Base-by-base conservation (phyloP, 35 echinoderm and acorn worm species). In the Acanthaster planci region DNA sequence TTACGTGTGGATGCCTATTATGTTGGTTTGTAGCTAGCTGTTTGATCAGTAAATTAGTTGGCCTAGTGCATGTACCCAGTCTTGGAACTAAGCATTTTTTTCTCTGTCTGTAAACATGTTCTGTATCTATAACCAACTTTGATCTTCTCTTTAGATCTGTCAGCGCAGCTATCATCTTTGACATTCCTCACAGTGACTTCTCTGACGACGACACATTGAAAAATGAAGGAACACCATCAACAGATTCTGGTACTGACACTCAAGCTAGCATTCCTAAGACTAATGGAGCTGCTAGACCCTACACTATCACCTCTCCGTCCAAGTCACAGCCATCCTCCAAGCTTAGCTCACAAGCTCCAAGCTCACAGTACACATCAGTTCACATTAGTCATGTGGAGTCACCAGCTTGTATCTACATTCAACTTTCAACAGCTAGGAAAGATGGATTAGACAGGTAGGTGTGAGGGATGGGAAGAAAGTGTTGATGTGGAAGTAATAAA, bases 321-420 rank as follows among this genome's bases (percentile, higher is more conserved):
- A n/a, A 18, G 10, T 8, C 56, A n/a, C 40, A 32, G 17, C 32
- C 16, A 38, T 2, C 88, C 47, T 31, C 35, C 55, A 59, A 47
- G 40, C 76, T 86, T 23, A 31, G 55, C 7, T 89, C 77, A 34
- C 84, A 79, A 67, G 90, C 89, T 10, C 54, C 82, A 16, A 77
- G 32, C 14, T 47, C 42, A 6, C 78, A 80, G 47, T 94, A 94
- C 79, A 94, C 92, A 0, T 60, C 82, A 15, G 92, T 94, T 44
- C 87, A 94, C 67, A 83, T 94, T 18, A 94, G 92, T 72, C 82
- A 94, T 19, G 88, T 90, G 17, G 92, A 94, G 40, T 86, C 84
- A 23, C 92, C 92, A 9, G 77, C 88, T 9, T 94, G 92, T 80
- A 79, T 94, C 17, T 90, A 82, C 67, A 79, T 94, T 16, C 92